A percentile compares a stretch with the other conserved stretches of the same genome.
Conservation (phyloP, 1,140 invertebrate species). For the Varroa destructor region DNA sequence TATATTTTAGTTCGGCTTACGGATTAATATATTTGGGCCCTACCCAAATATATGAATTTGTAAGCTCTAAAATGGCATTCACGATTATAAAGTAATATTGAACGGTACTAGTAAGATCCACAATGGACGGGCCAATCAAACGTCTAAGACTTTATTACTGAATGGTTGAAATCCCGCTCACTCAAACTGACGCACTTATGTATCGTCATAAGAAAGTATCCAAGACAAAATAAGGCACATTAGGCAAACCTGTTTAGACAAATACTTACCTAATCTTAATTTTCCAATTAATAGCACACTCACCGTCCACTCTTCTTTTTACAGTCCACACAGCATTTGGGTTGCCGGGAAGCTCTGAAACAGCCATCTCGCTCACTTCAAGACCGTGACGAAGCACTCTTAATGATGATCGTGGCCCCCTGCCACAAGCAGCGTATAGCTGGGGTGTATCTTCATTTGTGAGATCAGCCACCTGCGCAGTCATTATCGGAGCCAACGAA, state of each 20-base stretch:
- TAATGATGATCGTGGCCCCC: slow-evolving; percentile 81
- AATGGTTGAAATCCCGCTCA: too few species aligned
- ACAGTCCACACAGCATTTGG: slow-evolving; percentile 99
- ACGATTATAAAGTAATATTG: too few species aligned
- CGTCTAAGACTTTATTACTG: too few species aligned
- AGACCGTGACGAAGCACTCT: slow-evolving; percentile 88
- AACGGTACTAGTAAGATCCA: too few species aligned
- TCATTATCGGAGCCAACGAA: slow-evolving; percentile 84
- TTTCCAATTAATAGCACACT: slow-evolving; percentile 39
- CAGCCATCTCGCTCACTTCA: slow-evolving; percentile 88
- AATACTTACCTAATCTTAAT: slow-evolving; percentile 28
- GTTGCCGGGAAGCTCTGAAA: slow-evolving; percentile 94
- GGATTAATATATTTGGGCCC: too few species aligned
- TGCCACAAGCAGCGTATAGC: slow-evolving; percentile 85
- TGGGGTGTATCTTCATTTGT: slow-evolving; percentile 98
- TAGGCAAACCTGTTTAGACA: background rate
- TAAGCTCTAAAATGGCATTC: too few species aligned
- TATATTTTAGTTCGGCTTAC: too few species aligned
- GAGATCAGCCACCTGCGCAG: slow-evolving; percentile 57
- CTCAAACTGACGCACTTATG: too few species aligned
- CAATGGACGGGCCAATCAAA: too few species aligned
- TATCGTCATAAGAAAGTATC: too few species aligned
- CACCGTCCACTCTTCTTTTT: slow-evolving; percentile 83
- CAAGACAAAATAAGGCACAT: too few species aligned
- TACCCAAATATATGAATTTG: too few species aligned